A percentile compares a stretch with the other conserved stretches of the same genome.
Evolutionary conservation across 2,113 vertebrate species (phyloP).

Genomic region (Eudorcas thomsonii): DNA sequence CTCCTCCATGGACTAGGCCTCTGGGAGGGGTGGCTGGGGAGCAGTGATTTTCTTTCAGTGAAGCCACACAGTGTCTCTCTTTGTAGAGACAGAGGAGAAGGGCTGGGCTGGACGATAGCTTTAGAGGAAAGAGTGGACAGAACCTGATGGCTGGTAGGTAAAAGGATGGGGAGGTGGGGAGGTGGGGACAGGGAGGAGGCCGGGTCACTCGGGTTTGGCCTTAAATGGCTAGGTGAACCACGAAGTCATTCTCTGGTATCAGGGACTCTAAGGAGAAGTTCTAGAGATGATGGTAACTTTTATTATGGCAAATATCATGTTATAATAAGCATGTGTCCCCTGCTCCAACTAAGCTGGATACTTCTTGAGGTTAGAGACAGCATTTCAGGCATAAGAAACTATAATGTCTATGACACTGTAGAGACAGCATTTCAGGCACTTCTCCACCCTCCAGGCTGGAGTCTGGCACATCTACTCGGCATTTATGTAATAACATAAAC

Average conservation of each 20-base stretch:
- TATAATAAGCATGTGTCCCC: background rate
- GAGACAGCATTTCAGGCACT: accelerated
- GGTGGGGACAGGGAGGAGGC: background rate
- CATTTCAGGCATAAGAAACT: background rate
- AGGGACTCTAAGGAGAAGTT: background rate
- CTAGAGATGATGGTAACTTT: background rate
- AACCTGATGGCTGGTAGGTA: background rate
- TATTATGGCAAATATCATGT: background rate
- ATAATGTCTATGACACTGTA: too few species aligned
- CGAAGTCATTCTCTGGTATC: background rate
- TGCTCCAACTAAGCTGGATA: background rate
- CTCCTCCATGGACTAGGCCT: background rate
- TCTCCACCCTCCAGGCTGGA: accelerated
- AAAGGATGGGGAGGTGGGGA: too few species aligned
- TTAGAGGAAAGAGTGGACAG: background rate
- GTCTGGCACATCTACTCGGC: background rate
- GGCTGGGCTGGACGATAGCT: accelerated
- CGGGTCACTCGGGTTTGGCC: background rate
- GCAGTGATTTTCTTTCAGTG: background rate
- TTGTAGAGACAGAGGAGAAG: background rate
- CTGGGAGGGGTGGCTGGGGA: background rate
- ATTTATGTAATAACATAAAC: accelerated
- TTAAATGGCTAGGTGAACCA: background rate
- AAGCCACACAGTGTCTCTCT: background rate
- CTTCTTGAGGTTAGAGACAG: background rate